Evolutionary conservation across 2,113 vertebrate species (phyloP), one percentile per base, ranked within the genome.

Genomic region (Zapornia atra): DNA sequence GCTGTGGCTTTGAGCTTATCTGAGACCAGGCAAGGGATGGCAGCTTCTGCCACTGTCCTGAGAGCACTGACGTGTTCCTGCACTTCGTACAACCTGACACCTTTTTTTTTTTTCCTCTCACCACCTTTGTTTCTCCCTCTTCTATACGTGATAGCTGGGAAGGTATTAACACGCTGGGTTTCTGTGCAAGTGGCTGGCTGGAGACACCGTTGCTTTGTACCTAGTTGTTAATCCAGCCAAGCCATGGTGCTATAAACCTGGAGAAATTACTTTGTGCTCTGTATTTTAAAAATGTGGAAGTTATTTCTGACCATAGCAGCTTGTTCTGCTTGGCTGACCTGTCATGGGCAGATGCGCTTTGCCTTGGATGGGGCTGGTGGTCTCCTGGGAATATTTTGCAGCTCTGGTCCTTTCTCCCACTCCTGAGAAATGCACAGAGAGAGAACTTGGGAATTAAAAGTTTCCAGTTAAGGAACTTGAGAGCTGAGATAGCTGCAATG

Each of bases 161-260:
- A 63, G 40, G 72, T 31, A 48, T 86, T 42, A 34, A 34, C 0
- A 0, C 0, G 0, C 38, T 3, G 1, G 3, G 33, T 64, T 77
- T 33, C 31, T 59, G 21, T 4, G 1, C 2, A 3, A 42, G 63
- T 61, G 50, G 21, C 40, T 92, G 76, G 25, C 72, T 70, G 36
- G 44, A 44, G 50, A 18, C 0, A 2, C 33, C 2, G 1, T 56
- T 60, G 64, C 46, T 59, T 54, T 66, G 46, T 40, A 33, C 46
- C 24, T 64, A 16, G 11, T 56, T 78, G 13, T 56, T 72, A 57
- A 53, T 76, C 48, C 48, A 61, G 63, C 54, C 36, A 82, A 53
- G 63, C 33, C 42, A 59, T 2, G 1, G 19, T 90, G 54, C 68
- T 33, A 53, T 0, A 38, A n/a, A 25, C 44, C n/a, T 60, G 63